Evolutionary conservation across 2,888 invertebrate species (phyloP).

Genomic region (Drosophila anceps): DNA sequence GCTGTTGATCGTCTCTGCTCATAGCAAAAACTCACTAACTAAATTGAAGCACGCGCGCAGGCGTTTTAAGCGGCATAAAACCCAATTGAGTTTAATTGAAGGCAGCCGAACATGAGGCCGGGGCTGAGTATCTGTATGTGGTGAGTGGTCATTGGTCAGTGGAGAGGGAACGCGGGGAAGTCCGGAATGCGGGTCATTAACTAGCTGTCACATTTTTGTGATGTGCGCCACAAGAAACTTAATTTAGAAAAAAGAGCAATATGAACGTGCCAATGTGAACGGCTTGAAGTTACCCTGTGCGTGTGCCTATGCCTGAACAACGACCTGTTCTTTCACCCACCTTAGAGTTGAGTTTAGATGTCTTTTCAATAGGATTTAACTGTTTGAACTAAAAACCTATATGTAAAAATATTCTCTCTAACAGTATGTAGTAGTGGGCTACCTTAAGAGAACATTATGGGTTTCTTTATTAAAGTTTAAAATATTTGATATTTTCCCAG

Average conservation of each 20-base stretch:
- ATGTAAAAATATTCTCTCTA: background rate
- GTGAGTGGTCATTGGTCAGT: background rate
- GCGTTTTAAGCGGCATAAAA: slow-evolving; percentile 68
- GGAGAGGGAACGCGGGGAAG: slow-evolving; percentile 1
- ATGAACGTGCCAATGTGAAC: background rate
- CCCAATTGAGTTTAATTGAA: slow-evolving; percentile 79
- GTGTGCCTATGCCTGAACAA: no score
- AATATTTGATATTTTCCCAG: no score
- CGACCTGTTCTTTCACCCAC: background rate
- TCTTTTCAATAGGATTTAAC: background rate
- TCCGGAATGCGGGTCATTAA: slow-evolving; percentile 51
- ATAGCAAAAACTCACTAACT: slow-evolving; percentile 44
- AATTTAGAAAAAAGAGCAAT: slow-evolving; percentile 50
- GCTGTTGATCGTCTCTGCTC: slow-evolving; percentile 26
- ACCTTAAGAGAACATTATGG: no score
- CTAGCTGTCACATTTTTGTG: slow-evolving; percentile 76
- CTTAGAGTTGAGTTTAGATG: background rate
- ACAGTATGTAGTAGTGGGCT: background rate
- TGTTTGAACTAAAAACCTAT: no score
- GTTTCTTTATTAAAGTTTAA: no score
- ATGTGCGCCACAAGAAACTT: slow-evolving; percentile 59
- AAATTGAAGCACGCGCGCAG: slow-evolving; percentile 80
- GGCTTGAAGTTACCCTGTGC: background rate
- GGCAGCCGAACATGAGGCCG: slow-evolving; percentile 47
- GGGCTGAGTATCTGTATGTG: slow-evolving; percentile 13